A percentile compares a stretch with the other conserved stretches of the same genome.
Conservation (phyloP, 2,888 invertebrate species). For the Drosophila maculinotata region DNA sequence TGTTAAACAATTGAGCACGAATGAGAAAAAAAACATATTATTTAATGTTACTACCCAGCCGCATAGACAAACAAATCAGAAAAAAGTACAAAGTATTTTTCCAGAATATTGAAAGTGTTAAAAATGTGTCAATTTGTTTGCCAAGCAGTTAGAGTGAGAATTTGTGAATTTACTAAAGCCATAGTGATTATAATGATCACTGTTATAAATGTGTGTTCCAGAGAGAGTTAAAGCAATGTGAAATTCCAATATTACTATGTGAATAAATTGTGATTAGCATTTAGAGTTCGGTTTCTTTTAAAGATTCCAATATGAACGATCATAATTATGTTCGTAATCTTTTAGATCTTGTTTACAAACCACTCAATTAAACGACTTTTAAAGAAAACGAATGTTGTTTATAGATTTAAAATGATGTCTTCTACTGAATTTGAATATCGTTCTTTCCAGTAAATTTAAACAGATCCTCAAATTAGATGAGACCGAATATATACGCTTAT, state of each 20-base stretch:
- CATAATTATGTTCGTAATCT: not conserved
- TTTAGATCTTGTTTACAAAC: not conserved
- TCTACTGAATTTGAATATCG: not conserved
- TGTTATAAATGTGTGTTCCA: not conserved
- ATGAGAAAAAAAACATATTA: slow-evolving; percentile 26
- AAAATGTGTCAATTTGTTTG: slow-evolving; percentile 26
- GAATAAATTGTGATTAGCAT: not conserved
- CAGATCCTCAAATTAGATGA: slow-evolving; percentile 2
- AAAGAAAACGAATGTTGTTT: not conserved
- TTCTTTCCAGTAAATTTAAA: slow-evolving; percentile 1
- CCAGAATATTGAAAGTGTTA: slow-evolving; percentile 9
- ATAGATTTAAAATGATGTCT: not conserved
- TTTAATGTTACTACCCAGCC: slow-evolving; percentile 57
- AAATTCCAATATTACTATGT: not conserved
- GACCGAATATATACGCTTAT: too few species aligned
- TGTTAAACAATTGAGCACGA: slow-evolving; percentile 51
- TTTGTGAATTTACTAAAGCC: not conserved
- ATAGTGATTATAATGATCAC: not conserved
- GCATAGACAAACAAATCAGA: slow-evolving; percentile 34
- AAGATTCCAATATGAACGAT: not conserved
- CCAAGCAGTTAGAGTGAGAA: not conserved
- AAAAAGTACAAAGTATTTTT: slow-evolving; percentile 8
- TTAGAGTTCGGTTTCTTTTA: not conserved
- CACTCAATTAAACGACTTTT: not conserved
- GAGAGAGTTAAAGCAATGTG: not conserved